phyloP scores from a whole-genome alignment of 64 coral and sea anemone species.

The Actinia equina region DNA sequence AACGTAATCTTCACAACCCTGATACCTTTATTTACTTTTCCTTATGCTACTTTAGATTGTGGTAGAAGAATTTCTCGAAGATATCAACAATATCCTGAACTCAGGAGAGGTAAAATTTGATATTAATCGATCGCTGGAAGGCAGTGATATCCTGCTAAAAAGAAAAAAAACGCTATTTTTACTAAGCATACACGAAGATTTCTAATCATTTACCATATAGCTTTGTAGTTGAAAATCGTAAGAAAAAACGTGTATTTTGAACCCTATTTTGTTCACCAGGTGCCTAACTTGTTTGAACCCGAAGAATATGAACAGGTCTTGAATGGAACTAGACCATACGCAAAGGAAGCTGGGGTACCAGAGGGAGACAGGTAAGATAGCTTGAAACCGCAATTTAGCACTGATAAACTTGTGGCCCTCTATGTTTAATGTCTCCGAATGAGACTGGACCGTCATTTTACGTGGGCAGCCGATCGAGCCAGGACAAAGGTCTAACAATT shows the following conservation, averaged over 20 bases:
- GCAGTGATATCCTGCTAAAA: too few species aligned
- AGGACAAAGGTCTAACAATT: too few species aligned
- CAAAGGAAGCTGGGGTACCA: constrained; percentile 92
- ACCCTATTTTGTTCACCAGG: constrained; percentile 14
- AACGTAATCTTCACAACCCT: too few species aligned
- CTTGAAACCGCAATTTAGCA: not conserved
- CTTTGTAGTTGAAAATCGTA: not conserved
- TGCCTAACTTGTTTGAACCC: constrained; percentile 97
- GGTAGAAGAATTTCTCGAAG: constrained; percentile 98
- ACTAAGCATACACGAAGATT: too few species aligned
- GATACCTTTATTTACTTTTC: not conserved
- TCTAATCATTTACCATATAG: too few species aligned
- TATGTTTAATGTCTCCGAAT: too few species aligned
- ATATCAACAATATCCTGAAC: constrained; percentile 98
- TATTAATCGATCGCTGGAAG: not conserved
- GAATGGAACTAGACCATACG: constrained; percentile 84
- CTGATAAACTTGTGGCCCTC: too few species aligned
- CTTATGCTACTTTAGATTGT: constrained; percentile 61
- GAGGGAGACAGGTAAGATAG: constrained; percentile 78
- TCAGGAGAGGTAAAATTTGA: constrained; percentile 78
- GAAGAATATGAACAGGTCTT: constrained; percentile 96
- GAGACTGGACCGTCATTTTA: too few species aligned
- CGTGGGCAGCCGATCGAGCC: too few species aligned
- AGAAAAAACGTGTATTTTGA: not conserved
- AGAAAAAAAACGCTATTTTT: too few species aligned